Evolutionary conservation across 2,797 vertebrate species (phyloP).

Genomic region (Enteromius radiatus): DNA sequence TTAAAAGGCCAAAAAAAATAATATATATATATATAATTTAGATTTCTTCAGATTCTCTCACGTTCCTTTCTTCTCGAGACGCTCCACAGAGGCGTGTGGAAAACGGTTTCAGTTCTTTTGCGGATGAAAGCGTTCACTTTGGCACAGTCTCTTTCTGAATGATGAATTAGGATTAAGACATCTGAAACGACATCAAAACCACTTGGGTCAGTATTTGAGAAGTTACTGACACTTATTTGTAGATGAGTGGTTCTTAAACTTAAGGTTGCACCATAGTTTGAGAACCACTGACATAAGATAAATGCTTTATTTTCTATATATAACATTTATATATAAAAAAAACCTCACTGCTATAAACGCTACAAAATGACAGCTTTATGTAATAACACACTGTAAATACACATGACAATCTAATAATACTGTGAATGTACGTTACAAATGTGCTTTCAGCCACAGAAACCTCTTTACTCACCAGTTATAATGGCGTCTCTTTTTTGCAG

Average conservation of each 20-base stretch:
- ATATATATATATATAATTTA: slow-evolving; percentile 63
- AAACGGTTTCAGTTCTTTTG: slow-evolving; percentile 55
- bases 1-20: slow-evolving; percentile 66
- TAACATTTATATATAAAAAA: background rate
- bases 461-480: slow-evolving; percentile 86
- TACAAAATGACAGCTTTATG: slow-evolving; percentile 38
- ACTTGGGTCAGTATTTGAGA: slow-evolving; percentile 63
- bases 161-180: slow-evolving; percentile 73
- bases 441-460: background rate
- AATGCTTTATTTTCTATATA: background rate
- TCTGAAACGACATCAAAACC: slow-evolving; percentile 73
- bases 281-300: slow-evolving; percentile 12
- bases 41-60: slow-evolving; percentile 57
- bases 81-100: slow-evolving; percentile 61
- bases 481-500: slow-evolving; percentile 98
- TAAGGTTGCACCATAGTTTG: background rate
- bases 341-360: slow-evolving; percentile 10
- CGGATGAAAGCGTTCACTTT: slow-evolving; percentile 79
- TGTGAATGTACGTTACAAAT: slow-evolving; percentile 25
- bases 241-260: slow-evolving; percentile 36
- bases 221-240: slow-evolving; percentile 53
- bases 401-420: slow-evolving; percentile 24
- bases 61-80: slow-evolving; percentile 58
- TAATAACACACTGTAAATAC: slow-evolving; percentile 26
- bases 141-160: slow-evolving; percentile 78